Percentiles rank a stretch among this genome's conserved stretches.
These are phyloP conservation scores for Coelopa frigida DNA, from an alignment of 1,140 invertebrate species.

Conservation along the genomic window DNA sequence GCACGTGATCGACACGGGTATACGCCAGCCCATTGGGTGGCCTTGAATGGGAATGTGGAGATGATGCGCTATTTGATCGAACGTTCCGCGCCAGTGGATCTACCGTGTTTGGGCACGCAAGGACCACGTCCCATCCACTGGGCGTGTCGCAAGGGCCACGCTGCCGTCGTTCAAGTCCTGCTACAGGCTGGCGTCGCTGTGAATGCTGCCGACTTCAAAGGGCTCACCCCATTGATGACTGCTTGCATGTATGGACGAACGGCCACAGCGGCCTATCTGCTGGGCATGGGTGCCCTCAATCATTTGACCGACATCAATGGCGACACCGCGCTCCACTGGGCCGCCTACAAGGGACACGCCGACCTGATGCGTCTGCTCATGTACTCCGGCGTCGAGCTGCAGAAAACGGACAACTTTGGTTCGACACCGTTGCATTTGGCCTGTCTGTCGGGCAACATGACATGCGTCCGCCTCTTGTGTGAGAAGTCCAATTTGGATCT, in stretches of 20 bases:
- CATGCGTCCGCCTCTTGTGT: constrained; percentile 72
- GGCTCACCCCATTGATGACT: constrained; percentile 82
- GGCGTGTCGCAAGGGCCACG: constrained; percentile 80
- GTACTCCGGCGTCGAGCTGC: constrained; percentile 57
- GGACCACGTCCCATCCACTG: constrained; percentile 86
- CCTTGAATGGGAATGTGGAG: constrained; percentile 76
- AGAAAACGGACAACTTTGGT: constrained; percentile 86
- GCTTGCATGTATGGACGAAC: constrained; percentile 89
- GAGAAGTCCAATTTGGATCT: constrained; percentile 73
- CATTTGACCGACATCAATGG: constrained; percentile 85
- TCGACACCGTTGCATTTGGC: constrained; percentile 88
- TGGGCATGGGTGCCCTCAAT: constrained; percentile 79
- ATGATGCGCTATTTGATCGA: constrained; percentile 80
- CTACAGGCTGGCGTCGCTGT: constrained; percentile 79
- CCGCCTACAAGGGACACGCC: constrained; percentile 81
- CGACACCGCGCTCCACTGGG: constrained; percentile 88
- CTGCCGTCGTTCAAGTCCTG: constrained; percentile 69
- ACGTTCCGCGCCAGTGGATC: constrained; percentile 70
- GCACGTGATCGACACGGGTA: constrained; percentile 84
- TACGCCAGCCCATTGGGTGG: constrained; percentile 86
- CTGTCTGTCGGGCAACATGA: constrained; percentile 79
- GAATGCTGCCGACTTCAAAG: constrained; percentile 85
- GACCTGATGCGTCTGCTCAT: constrained; percentile 83
- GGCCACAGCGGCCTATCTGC: constrained; percentile 77
- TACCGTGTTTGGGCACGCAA: constrained; percentile 78